Base-by-base conservation (phyloP, 2,888 invertebrate species). In the Melanostoma scalare region DNA sequence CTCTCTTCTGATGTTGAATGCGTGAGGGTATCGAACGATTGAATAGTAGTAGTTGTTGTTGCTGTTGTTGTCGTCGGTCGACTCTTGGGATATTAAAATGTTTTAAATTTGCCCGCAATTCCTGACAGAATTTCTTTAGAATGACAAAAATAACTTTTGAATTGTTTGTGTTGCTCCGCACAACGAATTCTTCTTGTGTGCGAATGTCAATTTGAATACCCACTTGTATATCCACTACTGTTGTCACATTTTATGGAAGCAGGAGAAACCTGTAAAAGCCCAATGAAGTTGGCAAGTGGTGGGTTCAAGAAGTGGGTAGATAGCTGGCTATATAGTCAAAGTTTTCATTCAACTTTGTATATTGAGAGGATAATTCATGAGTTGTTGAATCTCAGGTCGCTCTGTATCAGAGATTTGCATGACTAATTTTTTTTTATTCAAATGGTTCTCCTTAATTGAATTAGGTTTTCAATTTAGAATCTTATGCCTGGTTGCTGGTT, bases 331-430 rank as follows among this genome's bases (percentile, higher is more conserved):
- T 35, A 30, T 42, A 75, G 55, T 61, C 42, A 48, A 52, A 71
- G 67, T 71, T 67, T 67, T 60, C 71, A 71, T 71, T 71, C 58
- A 48, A 60, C 60, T 53, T 60, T 58, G 50, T 56, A 35, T 50
- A 61, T 38, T 46, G 31, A 65, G 65, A 48, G 53, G 48, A 60
- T 76, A 76, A 76, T 81, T 76, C 76, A 81, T 81, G 72, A 72
- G 65, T 53, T 58, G 46, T 63, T 69, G 63, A 63, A 63, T 63
- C 63, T 50, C 63, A 63, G 63, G 63, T 50, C 63, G 61, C 42
- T 20, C 53, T 36, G 31, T 20, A 30, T 71, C 52, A 40, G 40
- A 65, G 63, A 71, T 80, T 80, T 80, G 56, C 80, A 80, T 80
- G 40, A 75, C 58, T 75, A 80, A 80, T 72, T 80, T 60, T 73